Evolutionary conservation across 1,140 invertebrate genomes (phyloP).

Genomic region (Physella acuta): DNA sequence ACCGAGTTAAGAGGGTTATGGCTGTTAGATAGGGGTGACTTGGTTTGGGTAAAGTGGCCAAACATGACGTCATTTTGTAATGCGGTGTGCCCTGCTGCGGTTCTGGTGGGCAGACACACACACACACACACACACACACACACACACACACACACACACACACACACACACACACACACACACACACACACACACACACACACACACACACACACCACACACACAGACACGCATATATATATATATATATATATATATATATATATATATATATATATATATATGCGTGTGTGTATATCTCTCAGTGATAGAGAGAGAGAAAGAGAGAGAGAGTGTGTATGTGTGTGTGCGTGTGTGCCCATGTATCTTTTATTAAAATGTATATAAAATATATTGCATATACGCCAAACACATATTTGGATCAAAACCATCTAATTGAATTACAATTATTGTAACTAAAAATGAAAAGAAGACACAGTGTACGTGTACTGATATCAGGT

Average conservation of each 20-base stretch:
- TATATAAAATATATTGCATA: too few species aligned
- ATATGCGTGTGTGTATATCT: conserved; percentile 3
- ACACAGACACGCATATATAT: background rate
- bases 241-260: conserved; percentile 12
- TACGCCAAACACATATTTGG: too few species aligned
- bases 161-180: background rate
- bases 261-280: background rate
- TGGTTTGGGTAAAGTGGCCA: too few species aligned
- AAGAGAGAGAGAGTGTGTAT: background rate
- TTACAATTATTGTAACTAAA: too few species aligned
- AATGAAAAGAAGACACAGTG: too few species aligned
- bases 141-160: background rate
- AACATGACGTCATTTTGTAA: background rate
- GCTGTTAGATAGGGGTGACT: too few species aligned
- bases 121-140: background rate
- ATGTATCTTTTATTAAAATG: too few species aligned
- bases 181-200: background rate
- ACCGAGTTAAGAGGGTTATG: too few species aligned
- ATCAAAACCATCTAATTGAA: too few species aligned
- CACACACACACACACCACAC: background rate
- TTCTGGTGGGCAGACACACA: conserved; percentile 7
- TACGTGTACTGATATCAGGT: too few species aligned
- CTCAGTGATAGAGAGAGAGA: conserved; percentile 1
- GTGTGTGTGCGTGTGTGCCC: too few species aligned
- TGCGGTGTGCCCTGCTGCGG: background rate